Base-by-base conservation (phyloP, 2,113 vertebrate genomes). In the Plestiodon gilberti region DNA sequence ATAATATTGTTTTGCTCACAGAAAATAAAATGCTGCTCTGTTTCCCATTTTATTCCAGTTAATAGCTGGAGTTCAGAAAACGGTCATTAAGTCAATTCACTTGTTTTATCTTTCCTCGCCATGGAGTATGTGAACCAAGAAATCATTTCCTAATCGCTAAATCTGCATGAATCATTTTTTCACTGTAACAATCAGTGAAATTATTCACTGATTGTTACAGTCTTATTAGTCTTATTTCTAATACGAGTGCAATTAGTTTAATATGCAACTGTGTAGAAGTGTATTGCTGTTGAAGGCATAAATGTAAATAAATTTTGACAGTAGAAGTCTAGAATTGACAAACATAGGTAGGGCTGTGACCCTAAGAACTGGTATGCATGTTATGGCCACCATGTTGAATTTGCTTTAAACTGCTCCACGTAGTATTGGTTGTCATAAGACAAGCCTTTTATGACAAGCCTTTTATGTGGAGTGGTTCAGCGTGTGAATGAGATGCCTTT, bases 231-330 rank as follows among this genome's bases (percentile, higher is more conserved):
- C 3, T 78, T 82, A 59, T 57, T 59, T 93, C 22, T 77, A 92
- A 73, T 13, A 57, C 2, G 79, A 82, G 13, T 62, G 78, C 43
- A 35, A 0, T 23, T 0, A 78, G 3, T 69, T 87, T 62, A 62
- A 48, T 76, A 88, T 94, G 20, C 57, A 55, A 67, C 0, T 0
- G 28, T 43, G 25, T 64, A 1, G 28, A 79, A 85, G 9, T 78
- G 1, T 52, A 40, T 61, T 55, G 91, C 71, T 89, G 22, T 80
- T 82, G 14, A 71, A 74, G 73, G 48, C 35, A 2, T 70, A 61
- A 67, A 71, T 86, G 73, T 74, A 69, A 84, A 61, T 83, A 22
- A 86, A 22, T 10, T 90, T 20, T 59, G 87, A 74, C 33, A 88
- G 30, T 52, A 74, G n/a, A 79, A 76, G 81, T 89, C n/a, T 40